Conservation (phyloP, 2,113 vertebrate species). For the Terrapene triunguis region DNA sequence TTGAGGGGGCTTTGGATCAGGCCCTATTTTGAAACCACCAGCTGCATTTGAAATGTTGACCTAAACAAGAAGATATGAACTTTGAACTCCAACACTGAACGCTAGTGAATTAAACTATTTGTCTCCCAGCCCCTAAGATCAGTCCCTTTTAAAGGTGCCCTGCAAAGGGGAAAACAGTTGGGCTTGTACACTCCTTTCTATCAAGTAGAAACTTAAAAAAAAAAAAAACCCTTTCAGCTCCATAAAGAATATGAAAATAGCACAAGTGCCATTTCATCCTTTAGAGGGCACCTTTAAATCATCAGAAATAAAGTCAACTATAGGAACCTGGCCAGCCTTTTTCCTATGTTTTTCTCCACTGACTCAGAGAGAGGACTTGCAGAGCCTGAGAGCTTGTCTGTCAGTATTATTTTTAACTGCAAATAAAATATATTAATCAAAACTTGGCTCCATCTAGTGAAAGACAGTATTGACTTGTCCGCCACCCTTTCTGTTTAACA, state of each 20-base stretch:
- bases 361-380: neutral
- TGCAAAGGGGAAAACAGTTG: neutral
- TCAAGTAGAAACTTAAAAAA: neutral
- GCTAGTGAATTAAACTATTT: neutral
- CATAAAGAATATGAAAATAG: neutral
- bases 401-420: neutral
- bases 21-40: neutral
- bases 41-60: neutral
- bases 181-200: neutral
- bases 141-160: neutral
- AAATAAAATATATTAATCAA: neutral
- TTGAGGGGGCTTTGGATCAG: neutral
- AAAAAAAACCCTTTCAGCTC: neutral
- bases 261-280: neutral
- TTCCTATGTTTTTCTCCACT: neutral
- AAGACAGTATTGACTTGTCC: neutral
- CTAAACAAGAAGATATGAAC: neutral
- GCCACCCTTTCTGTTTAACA: neutral
- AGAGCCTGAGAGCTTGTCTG: neutral
- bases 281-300: neutral
- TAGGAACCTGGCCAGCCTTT: neutral
- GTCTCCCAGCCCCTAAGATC: neutral
- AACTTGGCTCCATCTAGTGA: neutral
- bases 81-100: neutral
- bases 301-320: neutral